Evolutionary conservation across 2,113 vertebrate species (phyloP), one percentile per base, ranked within the genome.

Genomic region (Antechinus flavipes): DNA sequence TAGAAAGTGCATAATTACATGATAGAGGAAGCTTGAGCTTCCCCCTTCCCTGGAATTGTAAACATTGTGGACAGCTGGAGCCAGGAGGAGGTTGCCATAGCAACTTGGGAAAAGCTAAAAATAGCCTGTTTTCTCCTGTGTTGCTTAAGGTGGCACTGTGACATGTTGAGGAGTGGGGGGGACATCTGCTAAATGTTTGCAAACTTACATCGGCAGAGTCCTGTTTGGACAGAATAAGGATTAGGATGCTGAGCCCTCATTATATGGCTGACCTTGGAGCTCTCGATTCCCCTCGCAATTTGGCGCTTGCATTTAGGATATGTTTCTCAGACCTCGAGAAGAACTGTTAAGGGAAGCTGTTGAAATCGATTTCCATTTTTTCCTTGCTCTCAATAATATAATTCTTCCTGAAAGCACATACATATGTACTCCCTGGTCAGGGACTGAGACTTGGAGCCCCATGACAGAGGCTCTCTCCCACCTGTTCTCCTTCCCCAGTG

Each of bases 21-120:
- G 98, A 98, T 56, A 95, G 97, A 98, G 96, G 97, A 98, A 98
- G 98, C 98, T 98, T 98, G 98, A 97, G 98, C 98, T 98, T 98
- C 98, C 97, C 97, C 98, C 98, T 98, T 98, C 94, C 61, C 95
- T 97, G 95, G 96, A 98, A 97, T 97, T 96, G 97, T 96, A 97
- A 97, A 98, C 98, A 97, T 98, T 97, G 98, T 56, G 97, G 98
- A 98, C 98, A 98, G 98, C 98, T 98, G 97, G 98, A 98, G 97
- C 98, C 95, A 94, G 98, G 97, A 97, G 2, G 97, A 97, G 98
- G 98, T 99, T 98, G 97, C 98, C 98, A 98, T 98, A 98, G 98
- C 98, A 99, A 99, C 99, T 93, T 84, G 94, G 97, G 97, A 92
- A 98, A 95, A 97, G 98, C 98, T 99, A 99, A 98, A 99, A 98